Evolutionary conservation across 2,888 invertebrate genomes (phyloP).

Genomic region (Diadromus collaris): DNA sequence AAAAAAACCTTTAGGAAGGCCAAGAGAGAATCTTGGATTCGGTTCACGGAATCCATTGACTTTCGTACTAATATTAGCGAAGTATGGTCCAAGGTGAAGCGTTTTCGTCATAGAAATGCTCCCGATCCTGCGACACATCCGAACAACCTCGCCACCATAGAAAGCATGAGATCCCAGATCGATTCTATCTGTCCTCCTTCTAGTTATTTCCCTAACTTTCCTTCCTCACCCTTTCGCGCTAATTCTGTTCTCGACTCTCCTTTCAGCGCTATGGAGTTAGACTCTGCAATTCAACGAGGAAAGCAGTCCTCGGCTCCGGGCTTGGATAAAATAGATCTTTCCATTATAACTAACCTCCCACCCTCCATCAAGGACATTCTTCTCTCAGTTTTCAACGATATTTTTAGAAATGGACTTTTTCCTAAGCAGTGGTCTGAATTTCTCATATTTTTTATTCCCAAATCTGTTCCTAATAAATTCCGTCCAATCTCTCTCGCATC

Average conservation of each 20-base stretch:
- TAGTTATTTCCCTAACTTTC: not conserved
- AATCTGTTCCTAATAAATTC: conserved; percentile 15
- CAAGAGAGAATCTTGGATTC: conserved; percentile 8
- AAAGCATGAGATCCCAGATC: not conserved
- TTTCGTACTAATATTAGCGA: not conserved
- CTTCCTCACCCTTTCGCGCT: not conserved
- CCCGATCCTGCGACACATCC: not conserved
- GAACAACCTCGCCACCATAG: not conserved
- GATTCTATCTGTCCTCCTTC: not conserved
- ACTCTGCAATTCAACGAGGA: not conserved
- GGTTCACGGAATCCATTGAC: conserved; percentile 6
- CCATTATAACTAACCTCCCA: conserved; percentile 4
- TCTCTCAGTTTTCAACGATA: not conserved
- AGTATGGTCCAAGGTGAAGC: conserved; percentile 2
- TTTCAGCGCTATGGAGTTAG: not conserved
- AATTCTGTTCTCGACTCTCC: not conserved
- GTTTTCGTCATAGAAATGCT: not conserved
- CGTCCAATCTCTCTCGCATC: conserved; percentile 40
- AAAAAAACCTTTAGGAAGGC: conserved; percentile 9
- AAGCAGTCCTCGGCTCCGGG: conserved; percentile 20
- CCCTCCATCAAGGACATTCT: not conserved
- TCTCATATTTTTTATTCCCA: conserved; percentile 27
- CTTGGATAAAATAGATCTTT: conserved; percentile 25
- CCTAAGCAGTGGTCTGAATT: too few species aligned
- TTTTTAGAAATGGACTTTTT: not conserved